phyloP scores from a whole-genome alignment of 2,113 vertebrate species.

The Carlito syrichta region DNA sequence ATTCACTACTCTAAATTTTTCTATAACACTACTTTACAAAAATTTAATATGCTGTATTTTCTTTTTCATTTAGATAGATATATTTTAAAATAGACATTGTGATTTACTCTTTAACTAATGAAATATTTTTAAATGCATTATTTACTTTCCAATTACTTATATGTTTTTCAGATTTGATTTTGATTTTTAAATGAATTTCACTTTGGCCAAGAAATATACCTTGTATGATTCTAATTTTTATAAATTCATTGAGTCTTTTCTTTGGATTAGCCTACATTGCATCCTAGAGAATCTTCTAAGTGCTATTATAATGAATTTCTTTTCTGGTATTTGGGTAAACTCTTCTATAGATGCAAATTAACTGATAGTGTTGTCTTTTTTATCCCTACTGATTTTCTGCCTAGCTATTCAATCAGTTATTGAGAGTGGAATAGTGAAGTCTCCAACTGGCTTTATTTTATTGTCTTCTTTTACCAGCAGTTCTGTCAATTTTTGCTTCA shows the following conservation, averaged over 20 bases:
- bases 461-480: neutral
- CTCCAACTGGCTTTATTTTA: neutral
- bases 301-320: neutral
- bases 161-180: neutral
- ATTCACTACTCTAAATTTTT: neutral
- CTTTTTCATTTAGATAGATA: neutral
- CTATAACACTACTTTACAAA: neutral
- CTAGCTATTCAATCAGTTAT: neutral
- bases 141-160: neutral
- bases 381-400: neutral
- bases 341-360: neutral
- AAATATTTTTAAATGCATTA: neutral
- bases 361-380: neutral
- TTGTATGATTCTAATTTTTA: neutral
- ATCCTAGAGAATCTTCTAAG: neutral
- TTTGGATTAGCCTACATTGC: neutral
- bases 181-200: neutral
- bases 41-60: neutral
- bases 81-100: neutral
- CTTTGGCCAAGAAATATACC: neutral
- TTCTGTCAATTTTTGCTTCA: neutral
- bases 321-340: neutral
- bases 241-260: neutral
- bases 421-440: neutral
- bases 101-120: neutral